Base-by-base conservation (phyloP, 2,113 vertebrate species). In the Colossoma macropomum region DNA sequence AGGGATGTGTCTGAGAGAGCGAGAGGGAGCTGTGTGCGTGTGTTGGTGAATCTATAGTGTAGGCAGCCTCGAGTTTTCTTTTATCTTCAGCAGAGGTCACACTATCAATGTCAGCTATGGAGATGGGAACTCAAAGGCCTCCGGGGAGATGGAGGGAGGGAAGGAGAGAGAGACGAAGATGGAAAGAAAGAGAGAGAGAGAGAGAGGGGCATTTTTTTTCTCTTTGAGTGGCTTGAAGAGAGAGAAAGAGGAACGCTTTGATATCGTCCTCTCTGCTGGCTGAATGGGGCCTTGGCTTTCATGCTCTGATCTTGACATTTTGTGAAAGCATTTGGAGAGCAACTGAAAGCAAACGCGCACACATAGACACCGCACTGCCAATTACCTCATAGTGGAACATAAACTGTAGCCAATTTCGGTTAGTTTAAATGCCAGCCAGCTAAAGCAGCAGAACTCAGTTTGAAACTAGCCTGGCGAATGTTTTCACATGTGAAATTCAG, bases 261-360 rank as follows among this genome's bases (percentile, higher is more conserved):
- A 84, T 87, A 84, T 86, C 75, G 77, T 87, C 85, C 85, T 86
- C 86, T 81, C 80, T 84, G 75, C 80, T 68, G 65, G 60, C 74
- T 82, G 85, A 84, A 86, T 63, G 80, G 83, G 83, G 73, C 86
- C 77, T 80, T 83, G 77, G 81, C 85, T 89, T 84, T 86, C 79
- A 82, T 85, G 74, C 85, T 86, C 80, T 89, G 85, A 85, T 86
- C 80, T 84, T 86, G 88, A 87, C 84, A 86, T 87, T 86, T 87
- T 81, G 81, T 87, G 77, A 85, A 83, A 81, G 80, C 73, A 80
- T 80, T 84, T 77, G 79, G 73, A 85, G 79, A 84, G 70, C 75
- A 73, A 73, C 84, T 82, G 80, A 82, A 70, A 86, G 77, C 68
- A 79, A 60, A 82, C 63, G 75, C 76, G 75, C 82, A 84, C 76